Base-by-base conservation (phyloP, 2,888 invertebrate genomes). In the Diachrysia chrysitis region DNA sequence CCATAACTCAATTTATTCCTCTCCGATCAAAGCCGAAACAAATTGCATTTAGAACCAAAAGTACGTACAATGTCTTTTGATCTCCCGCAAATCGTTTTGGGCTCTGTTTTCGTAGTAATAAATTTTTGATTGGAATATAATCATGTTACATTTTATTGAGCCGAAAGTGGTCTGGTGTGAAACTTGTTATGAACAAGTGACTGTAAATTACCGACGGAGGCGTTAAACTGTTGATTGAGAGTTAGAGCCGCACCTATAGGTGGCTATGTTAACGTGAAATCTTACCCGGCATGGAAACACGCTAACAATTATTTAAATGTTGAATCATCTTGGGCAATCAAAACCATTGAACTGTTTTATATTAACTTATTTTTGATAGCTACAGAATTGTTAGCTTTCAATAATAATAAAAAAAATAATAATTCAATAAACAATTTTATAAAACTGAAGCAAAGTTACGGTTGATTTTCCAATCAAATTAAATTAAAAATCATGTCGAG, bases 1-100 rank as follows among this genome's bases (percentile, higher is more conserved):
- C 73, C 53, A 65, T 79, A 73, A 81, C 70, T 55, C 67, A 54
- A 77, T 81, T 69, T 66, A 73, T 59, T 62, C 56, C 60, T 17
- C 25, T 48, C 21, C 54, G 67, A 70, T 73, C 71, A 74, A 77
- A 79, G 81, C 69, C 53, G 23, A 23, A 69, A 56, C 65, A 58
- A 72, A 76, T 79, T 79, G 68, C 67, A 72, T 81, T 71, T 68
- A 35, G 58, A 57, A 59, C 51, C 63, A 59, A 57, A 32, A 63
- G 72, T 59, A 57, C 61, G 16, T 53, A 55, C n/a, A 12, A 64
- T 71, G 62, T 58, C 58, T 58, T 78, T 81, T 81, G 60, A 76
- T 76, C 56, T 64, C 16, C 37, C 48, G 63, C 58, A 25, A 69
- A 65, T 59, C 60, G 65, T 66, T 32, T 62, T 35, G 54, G 16